Conservation (phyloP, 2,113 vertebrate species). For the Cardinalis cardinalis region DNA sequence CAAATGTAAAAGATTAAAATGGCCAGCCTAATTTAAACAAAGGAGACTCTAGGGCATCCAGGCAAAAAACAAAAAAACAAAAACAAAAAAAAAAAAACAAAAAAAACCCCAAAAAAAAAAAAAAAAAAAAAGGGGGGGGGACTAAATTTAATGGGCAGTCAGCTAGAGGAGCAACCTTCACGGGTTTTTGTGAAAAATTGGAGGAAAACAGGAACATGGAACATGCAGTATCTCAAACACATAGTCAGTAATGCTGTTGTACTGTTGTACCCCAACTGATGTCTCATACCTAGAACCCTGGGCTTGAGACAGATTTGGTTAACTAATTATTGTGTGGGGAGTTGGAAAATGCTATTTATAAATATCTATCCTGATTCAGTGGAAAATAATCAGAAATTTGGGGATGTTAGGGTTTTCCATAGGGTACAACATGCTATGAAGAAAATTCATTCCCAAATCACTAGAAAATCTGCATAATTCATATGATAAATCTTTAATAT, state of each 20-base stretch:
- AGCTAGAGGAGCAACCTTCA: neutral
- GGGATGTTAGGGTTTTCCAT: neutral
- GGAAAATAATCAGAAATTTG: neutral
- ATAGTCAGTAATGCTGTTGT: neutral
- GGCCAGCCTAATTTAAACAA: neutral
- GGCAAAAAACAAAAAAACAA: no score
- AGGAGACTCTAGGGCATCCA: neutral
- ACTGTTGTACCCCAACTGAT: neutral
- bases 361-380: neutral
- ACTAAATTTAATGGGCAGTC: neutral
- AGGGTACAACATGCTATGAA: neutral
- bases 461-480: neutral
- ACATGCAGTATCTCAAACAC: neutral
- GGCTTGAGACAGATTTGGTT: neutral
- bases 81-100: no score
- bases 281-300: neutral
- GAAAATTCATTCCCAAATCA: neutral
- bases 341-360: neutral
- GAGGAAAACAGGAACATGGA: neutral
- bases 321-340: neutral
- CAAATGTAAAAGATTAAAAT: neutral
- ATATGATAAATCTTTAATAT: neutral
- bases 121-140: neutral
- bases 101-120: no score
- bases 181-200: neutral